Evolutionary conservation across 2,888 invertebrate species (phyloP).

Genomic region (Celastrina argiolus): DNA sequence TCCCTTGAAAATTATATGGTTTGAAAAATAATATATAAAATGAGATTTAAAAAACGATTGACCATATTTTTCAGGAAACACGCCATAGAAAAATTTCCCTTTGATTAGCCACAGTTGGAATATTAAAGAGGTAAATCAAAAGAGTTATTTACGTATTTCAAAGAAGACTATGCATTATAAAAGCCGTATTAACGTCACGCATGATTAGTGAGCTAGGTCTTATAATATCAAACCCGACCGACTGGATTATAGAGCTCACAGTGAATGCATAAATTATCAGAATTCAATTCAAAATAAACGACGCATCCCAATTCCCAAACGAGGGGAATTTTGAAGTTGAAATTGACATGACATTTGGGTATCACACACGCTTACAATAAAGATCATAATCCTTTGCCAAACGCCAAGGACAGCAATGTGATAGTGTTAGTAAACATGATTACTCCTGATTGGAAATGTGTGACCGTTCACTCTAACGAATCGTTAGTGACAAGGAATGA

Average conservation of each 20-base stretch:
- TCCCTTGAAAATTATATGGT: too few species aligned
- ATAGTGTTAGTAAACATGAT: not conserved
- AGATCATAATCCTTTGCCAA: not conserved
- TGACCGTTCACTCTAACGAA: constrained; percentile 5
- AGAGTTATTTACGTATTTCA: constrained; percentile 17
- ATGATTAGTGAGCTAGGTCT: constrained; percentile 18
- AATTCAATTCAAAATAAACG: constrained; percentile 9
- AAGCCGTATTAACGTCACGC: constrained; percentile 16
- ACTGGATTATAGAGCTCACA: not conserved
- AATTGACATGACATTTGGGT: not conserved
- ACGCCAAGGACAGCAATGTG: not conserved
- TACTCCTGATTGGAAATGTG: constrained; percentile 13
- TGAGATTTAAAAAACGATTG: too few species aligned
- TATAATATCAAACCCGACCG: not conserved
- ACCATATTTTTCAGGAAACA: not conserved
- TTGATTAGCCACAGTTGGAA: not conserved
- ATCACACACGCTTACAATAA: not conserved
- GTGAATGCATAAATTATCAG: constrained; percentile 11
- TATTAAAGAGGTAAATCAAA: constrained; percentile 8
- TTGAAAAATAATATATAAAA: too few species aligned
- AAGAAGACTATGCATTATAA: constrained; percentile 17
- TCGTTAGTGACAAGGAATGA: not conserved
- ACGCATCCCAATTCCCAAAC: not conserved
- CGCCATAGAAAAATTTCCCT: not conserved
- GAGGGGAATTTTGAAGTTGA: not conserved